These are phyloP conservation scores for Artemia sp. DNA, from an alignment of 2,888 invertebrate species.

Conservation along the genomic window DNA sequence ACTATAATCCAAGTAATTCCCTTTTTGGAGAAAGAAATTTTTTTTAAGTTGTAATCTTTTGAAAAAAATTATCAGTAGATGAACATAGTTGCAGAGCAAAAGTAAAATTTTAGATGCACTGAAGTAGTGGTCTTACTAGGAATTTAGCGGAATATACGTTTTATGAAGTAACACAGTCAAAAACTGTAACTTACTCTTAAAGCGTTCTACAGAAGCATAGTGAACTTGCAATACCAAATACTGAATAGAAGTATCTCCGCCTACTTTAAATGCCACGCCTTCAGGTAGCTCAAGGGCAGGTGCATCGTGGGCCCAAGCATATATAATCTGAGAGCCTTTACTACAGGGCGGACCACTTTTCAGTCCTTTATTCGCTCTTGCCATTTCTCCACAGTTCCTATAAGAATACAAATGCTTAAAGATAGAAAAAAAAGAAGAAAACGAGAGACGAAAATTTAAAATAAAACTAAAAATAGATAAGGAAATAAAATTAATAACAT, in stretches of 20 bases:
- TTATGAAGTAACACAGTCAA: too few relatives aligned
- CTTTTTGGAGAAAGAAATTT: too few relatives aligned
- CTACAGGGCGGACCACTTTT: constrained; percentile 54
- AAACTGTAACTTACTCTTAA: constrained; percentile 37
- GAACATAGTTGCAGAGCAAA: too few relatives aligned
- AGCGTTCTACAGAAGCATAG: constrained; percentile 48
- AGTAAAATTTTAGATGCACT: too few relatives aligned
- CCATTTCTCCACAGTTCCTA: constrained; percentile 91
- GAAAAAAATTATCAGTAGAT: too few relatives aligned
- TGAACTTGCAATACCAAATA: constrained; percentile 88
- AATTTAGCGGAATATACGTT: too few relatives aligned
- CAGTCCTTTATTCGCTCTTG: constrained; percentile 36
- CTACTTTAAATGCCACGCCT: constrained; percentile 82
- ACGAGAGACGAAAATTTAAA: neutral
- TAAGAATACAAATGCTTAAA: neutral
- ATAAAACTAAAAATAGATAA: neutral
- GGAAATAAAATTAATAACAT: neutral
- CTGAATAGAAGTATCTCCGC: constrained; percentile 58
- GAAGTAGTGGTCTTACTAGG: too few relatives aligned
- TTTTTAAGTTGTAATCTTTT: too few relatives aligned
- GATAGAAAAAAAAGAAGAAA: constrained; percentile 19
- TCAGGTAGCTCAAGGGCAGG: constrained; percentile 59
- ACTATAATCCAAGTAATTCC: too few relatives aligned
- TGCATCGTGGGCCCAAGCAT: constrained; percentile 88
- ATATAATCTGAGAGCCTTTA: constrained; percentile 48